Percentiles rank a stretch among this genome's conserved stretches.
phyloP scores from a whole-genome alignment of 2,113 vertebrate genomes.

The Elaphurus davidianus region DNA sequence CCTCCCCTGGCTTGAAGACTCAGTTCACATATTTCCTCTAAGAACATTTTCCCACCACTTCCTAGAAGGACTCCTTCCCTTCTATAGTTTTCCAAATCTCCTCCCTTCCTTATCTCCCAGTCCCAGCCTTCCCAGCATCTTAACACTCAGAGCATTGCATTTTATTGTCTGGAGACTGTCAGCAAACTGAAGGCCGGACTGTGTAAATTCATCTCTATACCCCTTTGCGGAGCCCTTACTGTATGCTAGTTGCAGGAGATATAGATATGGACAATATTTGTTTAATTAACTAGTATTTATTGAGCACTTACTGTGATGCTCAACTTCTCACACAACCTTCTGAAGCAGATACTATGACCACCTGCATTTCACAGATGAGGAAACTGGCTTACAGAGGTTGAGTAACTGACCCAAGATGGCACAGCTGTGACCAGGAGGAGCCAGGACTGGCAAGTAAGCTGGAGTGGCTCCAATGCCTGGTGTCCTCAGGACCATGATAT shows the following conservation, averaged over 20 bases:
- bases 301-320: not conserved
- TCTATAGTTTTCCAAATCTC: not conserved
- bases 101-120: not conserved
- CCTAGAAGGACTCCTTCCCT: not conserved
- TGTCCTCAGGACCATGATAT: not conserved
- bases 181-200: not conserved
- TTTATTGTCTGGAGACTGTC: too few species aligned
- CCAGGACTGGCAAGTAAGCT: not conserved
- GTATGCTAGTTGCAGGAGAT: not conserved
- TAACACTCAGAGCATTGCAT: not conserved
- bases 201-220: not conserved
- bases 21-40: not conserved
- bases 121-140: not conserved
- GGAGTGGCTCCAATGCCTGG: not conserved
- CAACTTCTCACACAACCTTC: not conserved
- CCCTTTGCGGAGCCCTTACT: not conserved
- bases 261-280: not conserved
- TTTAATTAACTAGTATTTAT: not conserved
- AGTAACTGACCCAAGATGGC: not conserved
- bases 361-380: not conserved
- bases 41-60: not conserved
- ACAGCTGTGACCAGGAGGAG: not conserved
- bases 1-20: not conserved
- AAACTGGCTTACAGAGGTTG: not conserved
- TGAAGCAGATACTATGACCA: not conserved